These are phyloP conservation scores for Cyaniris semiargus DNA, from an alignment of 2,888 invertebrate species.

Conservation along the genomic window DNA sequence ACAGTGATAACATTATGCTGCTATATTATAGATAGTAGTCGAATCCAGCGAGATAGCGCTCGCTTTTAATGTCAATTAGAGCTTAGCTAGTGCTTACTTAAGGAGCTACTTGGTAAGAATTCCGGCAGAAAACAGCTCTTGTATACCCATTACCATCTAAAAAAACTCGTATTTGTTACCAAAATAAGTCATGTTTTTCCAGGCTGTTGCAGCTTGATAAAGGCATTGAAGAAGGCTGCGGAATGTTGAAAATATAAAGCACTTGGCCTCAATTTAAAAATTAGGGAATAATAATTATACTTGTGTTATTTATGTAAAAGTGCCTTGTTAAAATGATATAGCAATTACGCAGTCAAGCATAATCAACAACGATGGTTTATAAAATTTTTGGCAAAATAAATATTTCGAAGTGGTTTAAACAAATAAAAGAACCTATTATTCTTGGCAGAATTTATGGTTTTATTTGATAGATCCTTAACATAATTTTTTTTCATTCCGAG, in stretches of 20 bases:
- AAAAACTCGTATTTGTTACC: too few relatives aligned
- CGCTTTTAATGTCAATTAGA: too few relatives aligned
- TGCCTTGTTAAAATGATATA: not conserved
- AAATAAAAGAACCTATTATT: not conserved
- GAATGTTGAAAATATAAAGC: not conserved
- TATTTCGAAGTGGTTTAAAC: not conserved
- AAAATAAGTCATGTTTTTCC: not conserved
- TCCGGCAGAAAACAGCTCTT: too few relatives aligned
- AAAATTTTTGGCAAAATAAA: not conserved
- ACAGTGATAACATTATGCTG: too few relatives aligned
- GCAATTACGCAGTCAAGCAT: not conserved
- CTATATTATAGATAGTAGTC: too few relatives aligned
- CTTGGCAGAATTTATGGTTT: not conserved
- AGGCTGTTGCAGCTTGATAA: conserved; percentile 5
- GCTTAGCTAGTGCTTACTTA: too few relatives aligned
- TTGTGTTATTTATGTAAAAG: not conserved
- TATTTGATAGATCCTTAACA: not conserved
- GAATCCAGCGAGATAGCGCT: too few relatives aligned
- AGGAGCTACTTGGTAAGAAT: too few relatives aligned
- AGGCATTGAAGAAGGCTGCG: not conserved
- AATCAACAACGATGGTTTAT: not conserved
- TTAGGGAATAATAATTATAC: not conserved
- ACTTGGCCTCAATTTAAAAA: not conserved
- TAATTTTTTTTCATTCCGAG: too few relatives aligned
- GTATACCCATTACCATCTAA: too few relatives aligned